Percentiles rank a stretch among this genome's conserved stretches.
These are phyloP conservation scores for Orchesella cincta DNA, from an alignment of 1,140 invertebrate genomes.

Conservation along the genomic window DNA sequence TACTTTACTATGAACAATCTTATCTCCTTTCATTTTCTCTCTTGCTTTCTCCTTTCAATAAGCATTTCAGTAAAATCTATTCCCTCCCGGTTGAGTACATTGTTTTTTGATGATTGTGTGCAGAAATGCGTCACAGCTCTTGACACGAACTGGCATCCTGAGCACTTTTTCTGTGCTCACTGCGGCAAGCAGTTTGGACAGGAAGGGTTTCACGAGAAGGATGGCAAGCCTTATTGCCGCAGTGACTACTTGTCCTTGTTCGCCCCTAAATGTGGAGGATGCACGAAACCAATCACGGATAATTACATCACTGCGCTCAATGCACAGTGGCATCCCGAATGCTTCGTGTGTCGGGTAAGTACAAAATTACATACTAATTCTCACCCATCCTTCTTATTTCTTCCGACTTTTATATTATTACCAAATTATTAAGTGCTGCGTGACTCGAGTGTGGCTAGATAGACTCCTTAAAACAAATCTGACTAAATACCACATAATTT, in stretches of 20 bases:
- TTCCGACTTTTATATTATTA: too few species aligned
- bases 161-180: constrained; percentile 98
- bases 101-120: constrained; percentile 52
- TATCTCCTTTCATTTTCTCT: too few species aligned
- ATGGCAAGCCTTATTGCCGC: constrained; percentile 90
- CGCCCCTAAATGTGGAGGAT: constrained; percentile 97
- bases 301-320: constrained; percentile 98
- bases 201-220: constrained; percentile 92
- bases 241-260: constrained; percentile 98
- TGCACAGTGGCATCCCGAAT: constrained; percentile 98
- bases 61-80: not conserved
- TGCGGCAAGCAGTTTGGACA: constrained; percentile 96
- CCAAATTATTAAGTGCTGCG: too few species aligned
- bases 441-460: too few species aligned
- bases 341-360: constrained; percentile 98
- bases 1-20: not conserved
- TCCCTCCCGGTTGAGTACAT: not conserved
- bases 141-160: constrained; percentile 98
- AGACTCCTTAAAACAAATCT: too few species aligned
- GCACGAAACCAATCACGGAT: constrained; percentile 94
- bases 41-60: not conserved
- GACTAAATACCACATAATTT: too few species aligned
- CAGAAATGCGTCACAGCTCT: constrained; percentile 99
- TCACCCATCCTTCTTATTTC: too few species aligned
- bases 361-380: constrained; percentile 52